Evolutionary conservation across 2,113 vertebrate species (phyloP).

Genomic region (Clinocottus analis): DNA sequence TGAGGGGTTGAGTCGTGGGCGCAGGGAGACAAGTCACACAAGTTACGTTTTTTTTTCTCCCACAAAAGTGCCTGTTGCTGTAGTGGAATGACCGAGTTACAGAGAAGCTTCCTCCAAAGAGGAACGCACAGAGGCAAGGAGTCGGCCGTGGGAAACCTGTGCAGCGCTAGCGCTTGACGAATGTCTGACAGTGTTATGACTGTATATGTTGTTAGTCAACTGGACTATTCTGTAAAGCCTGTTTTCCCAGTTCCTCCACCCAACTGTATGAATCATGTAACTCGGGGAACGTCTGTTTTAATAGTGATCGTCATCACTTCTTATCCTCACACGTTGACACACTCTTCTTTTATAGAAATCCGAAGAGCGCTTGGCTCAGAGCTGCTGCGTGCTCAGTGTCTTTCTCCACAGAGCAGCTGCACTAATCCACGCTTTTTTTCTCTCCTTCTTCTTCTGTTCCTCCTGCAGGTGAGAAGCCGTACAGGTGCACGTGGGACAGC

Average conservation of each 20-base stretch:
- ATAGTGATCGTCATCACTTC: conserved; percentile 15
- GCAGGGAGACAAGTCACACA: neutral
- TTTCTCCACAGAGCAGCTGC: neutral
- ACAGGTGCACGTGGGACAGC: conserved; percentile 97
- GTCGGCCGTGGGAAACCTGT: conserved; percentile 61
- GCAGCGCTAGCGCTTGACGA: conserved; percentile 26
- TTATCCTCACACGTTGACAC: neutral
- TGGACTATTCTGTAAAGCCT: conserved; percentile 56
- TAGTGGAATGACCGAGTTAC: conserved; percentile 32
- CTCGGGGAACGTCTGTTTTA: conserved; percentile 16
- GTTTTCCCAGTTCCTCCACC: conserved; percentile 69
- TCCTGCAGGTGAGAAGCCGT: conserved; percentile 95
- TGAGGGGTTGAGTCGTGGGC: neutral
- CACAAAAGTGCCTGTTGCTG: conserved; percentile 2
- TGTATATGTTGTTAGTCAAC: conserved; percentile 39
- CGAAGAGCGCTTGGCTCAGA: neutral
- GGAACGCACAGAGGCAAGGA: conserved; percentile 8
- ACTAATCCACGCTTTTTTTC: neutral
- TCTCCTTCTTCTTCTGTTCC: neutral
- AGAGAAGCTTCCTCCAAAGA: conserved; percentile 24
- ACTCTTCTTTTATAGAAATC: neutral
- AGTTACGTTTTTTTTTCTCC: neutral
- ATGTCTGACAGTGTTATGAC: conserved; percentile 52
- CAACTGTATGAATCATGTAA: conserved; percentile 47
- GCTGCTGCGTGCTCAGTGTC: neutral